Evolutionary conservation across 2,113 vertebrate genomes (phyloP).

Genomic region (Alligator mississippiensis): DNA sequence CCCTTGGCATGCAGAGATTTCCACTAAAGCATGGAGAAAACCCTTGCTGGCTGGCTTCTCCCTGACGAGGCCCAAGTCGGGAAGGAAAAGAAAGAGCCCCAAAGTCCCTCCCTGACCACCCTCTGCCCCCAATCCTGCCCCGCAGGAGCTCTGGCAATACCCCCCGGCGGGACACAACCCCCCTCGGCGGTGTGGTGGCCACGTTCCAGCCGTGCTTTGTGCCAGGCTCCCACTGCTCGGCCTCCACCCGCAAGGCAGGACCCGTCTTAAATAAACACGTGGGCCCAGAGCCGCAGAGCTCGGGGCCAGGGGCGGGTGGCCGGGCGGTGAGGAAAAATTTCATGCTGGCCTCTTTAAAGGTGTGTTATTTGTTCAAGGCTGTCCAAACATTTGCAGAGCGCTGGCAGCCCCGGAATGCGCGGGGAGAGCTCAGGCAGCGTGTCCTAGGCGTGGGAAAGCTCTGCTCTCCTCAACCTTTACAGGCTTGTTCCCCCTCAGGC

Average conservation of each 20-base stretch:
- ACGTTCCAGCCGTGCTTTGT: not conserved
- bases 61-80: conserved; percentile 44
- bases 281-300: conserved; percentile 7
- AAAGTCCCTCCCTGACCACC: conserved; percentile 37
- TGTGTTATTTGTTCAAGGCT: conserved; percentile 98
- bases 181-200: not conserved
- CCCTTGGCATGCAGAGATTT: not conserved
- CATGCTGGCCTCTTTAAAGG: conserved; percentile 92
- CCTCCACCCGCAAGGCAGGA: not conserved
- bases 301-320: not conserved
- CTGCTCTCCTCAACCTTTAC: conserved; percentile 93
- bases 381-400: conserved; percentile 96
- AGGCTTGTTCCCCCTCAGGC: conserved; percentile 87
- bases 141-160: not conserved
- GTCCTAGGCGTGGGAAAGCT: conserved; percentile 93
- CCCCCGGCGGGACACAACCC: conserved; percentile 21
- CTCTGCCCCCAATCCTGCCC: not conserved
- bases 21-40: conserved; percentile 43
- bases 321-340: conserved; percentile 68
- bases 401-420: conserved; percentile 93
- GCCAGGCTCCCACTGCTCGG: not conserved
- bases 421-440: conserved; percentile 83
- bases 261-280: conserved; percentile 38
- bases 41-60: conserved; percentile 42
- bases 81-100: not conserved